A percentile compares a stretch with the other conserved stretches of the same genome.
These are phyloP conservation scores for Batillaria attramentaria DNA, from an alignment of 1,140 invertebrate species.

Conservation along the genomic window DNA sequence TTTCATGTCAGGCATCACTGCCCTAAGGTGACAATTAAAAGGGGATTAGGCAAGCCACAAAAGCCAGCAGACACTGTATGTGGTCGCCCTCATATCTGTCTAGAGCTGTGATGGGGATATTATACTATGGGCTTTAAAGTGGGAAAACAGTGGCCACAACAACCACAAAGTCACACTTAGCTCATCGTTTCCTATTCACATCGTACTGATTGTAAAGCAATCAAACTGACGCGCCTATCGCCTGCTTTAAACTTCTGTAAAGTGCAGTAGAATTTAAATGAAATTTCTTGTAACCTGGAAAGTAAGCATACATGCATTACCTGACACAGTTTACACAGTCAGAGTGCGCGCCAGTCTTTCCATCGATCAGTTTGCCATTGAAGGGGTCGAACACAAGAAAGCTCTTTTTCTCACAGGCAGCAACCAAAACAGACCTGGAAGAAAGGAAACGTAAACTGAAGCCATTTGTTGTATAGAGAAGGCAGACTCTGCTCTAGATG, in stretches of 20 bases:
- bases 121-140: too few relatives aligned
- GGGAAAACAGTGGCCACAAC: not conserved
- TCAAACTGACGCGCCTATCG: not conserved
- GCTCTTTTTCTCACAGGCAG: conserved; percentile 91
- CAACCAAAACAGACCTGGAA: conserved; percentile 84
- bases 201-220: not conserved
- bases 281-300: not conserved
- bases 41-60: too few relatives aligned
- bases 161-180: not conserved
- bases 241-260: not conserved
- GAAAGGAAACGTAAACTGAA: conserved; percentile 48
- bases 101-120: too few relatives aligned
- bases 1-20: too few relatives aligned
- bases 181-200: not conserved
- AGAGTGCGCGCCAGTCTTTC: conserved; percentile 86
- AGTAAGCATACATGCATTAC: conserved; percentile 41
- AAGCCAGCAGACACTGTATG: too few relatives aligned
- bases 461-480: conserved; percentile 15
- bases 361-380: conserved; percentile 82
- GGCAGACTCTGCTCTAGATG: not conserved
- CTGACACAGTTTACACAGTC: conserved; percentile 94
- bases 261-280: not conserved
- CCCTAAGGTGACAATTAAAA: too few relatives aligned
- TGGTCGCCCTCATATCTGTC: too few relatives aligned
- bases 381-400: conserved; percentile 91